phyloP scores from a whole-genome alignment of 2,797 vertebrate species.

The Phrynocephalus vlangalii region DNA sequence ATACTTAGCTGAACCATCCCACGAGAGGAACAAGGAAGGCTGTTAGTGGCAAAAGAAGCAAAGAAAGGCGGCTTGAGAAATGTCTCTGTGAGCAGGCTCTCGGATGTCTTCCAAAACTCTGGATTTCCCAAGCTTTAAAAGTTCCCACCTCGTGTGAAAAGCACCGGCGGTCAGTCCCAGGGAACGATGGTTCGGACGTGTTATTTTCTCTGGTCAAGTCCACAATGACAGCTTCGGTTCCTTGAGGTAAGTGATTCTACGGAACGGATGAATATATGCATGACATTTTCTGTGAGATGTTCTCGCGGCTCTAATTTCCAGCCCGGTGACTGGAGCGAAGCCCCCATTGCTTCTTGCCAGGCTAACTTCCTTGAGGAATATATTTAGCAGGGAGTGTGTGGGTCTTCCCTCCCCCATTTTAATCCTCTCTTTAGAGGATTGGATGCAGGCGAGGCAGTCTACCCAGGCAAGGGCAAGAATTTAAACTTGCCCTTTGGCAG shows the following conservation, averaged over 20 bases:
- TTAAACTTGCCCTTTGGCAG: not conserved
- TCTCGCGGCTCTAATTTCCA: not conserved
- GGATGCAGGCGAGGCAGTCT: not conserved
- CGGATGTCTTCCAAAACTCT: conserved; percentile 53
- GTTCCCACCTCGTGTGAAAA: conserved; percentile 6
- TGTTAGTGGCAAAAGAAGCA: conserved; percentile 70
- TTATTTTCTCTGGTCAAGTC: conserved; percentile 37
- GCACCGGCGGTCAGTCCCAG: not conserved
- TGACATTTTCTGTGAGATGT: not conserved
- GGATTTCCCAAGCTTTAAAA: conserved; percentile 49
- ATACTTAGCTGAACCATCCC: conserved; percentile 66
- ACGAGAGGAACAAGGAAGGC: conserved; percentile 77
- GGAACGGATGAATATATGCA: conserved; percentile 10
- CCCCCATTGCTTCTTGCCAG: not conserved
- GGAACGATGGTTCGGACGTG: conserved; percentile 6
- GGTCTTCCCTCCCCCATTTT: too few species aligned
- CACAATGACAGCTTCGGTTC: conserved; percentile 61
- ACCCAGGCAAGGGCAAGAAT: not conserved
- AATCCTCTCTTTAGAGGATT: not conserved
- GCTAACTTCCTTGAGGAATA: not conserved
- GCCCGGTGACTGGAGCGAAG: not conserved
- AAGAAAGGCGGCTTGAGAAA: conserved; percentile 66
- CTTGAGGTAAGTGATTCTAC: conserved; percentile 76
- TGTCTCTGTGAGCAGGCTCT: conserved; percentile 65
- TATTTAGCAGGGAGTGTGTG: not conserved